Percentiles rank a stretch among this genome's conserved stretches.
Conservation (phyloP, 2,888 invertebrate genomes). For the Pemphredon lugubris region DNA sequence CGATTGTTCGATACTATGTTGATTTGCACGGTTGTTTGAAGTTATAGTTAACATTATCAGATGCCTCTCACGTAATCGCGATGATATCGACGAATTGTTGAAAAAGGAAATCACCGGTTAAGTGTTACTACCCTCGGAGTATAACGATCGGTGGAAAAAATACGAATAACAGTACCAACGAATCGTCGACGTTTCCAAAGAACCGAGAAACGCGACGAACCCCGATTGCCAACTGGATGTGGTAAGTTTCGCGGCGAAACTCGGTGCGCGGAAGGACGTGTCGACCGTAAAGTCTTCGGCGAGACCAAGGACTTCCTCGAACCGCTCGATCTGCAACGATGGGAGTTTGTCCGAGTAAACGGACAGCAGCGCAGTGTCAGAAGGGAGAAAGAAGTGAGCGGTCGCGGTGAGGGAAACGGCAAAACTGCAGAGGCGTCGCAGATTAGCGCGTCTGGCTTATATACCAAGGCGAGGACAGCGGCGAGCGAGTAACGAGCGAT, state of each 20-base stretch:
- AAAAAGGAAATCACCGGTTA: too few species aligned
- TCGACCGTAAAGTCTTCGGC: slow-evolving; percentile 17
- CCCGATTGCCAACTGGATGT: neutral
- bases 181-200: too few species aligned
- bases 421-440: slow-evolving; percentile 18
- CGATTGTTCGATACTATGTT: too few species aligned
- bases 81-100: too few species aligned
- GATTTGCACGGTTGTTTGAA: too few species aligned
- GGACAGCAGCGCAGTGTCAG: slow-evolving; percentile 2
- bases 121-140: too few species aligned
- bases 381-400: neutral
- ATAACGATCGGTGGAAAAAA: too few species aligned
- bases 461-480: slow-evolving; percentile 35
- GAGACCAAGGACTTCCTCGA: slow-evolving; percentile 57
- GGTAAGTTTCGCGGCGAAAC: slow-evolving; percentile 22
- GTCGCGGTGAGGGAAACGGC: neutral
- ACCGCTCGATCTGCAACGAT: slow-evolving; percentile 40
- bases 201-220: too few species aligned
- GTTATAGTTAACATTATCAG: too few species aligned
- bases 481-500: slow-evolving; percentile 53
- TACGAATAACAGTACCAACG: too few species aligned
- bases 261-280: slow-evolving; percentile 22
- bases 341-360: slow-evolving; percentile 46
- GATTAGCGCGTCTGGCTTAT: slow-evolving; percentile 43
- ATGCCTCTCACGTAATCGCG: too few species aligned